Evolutionary conservation across 2,888 invertebrate genomes (phyloP).

Genomic region (Pteria penguin): DNA sequence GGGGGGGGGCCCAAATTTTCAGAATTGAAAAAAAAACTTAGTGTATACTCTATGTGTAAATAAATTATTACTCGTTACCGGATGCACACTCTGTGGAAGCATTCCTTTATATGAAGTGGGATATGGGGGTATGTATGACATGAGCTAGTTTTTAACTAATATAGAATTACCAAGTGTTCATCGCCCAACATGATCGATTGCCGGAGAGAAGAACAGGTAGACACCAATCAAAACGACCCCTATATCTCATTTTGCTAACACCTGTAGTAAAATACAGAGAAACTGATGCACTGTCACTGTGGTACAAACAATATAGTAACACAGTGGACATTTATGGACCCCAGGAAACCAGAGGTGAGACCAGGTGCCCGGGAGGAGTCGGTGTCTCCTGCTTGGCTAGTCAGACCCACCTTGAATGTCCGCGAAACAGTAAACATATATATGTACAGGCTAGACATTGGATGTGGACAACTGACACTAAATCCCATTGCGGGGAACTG

Average conservation of each 20-base stretch:
- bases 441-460: too few relatives aligned
- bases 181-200: neutral
- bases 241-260: neutral
- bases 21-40: neutral
- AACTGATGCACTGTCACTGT: neutral
- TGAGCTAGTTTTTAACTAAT: neutral
- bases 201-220: too few relatives aligned
- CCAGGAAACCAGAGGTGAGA: neutral
- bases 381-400: neutral
- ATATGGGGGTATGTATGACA: too few relatives aligned
- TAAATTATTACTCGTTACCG: neutral
- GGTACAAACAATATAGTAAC: neutral
- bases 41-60: too few relatives aligned
- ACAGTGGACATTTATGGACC: neutral
- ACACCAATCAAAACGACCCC: neutral
- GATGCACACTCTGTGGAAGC: neutral
- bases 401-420: neutral
- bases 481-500: too few relatives aligned
- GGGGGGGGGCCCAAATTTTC: neutral
- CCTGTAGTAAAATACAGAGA: neutral
- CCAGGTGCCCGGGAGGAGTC: neutral
- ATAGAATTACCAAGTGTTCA: neutral
- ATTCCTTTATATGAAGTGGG: too few relatives aligned
- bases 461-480: too few relatives aligned
- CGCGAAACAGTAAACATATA: too few relatives aligned